Evolutionary conservation across 1,140 invertebrate genomes (phyloP).

Genomic region (Tetramorium simillimum): DNA sequence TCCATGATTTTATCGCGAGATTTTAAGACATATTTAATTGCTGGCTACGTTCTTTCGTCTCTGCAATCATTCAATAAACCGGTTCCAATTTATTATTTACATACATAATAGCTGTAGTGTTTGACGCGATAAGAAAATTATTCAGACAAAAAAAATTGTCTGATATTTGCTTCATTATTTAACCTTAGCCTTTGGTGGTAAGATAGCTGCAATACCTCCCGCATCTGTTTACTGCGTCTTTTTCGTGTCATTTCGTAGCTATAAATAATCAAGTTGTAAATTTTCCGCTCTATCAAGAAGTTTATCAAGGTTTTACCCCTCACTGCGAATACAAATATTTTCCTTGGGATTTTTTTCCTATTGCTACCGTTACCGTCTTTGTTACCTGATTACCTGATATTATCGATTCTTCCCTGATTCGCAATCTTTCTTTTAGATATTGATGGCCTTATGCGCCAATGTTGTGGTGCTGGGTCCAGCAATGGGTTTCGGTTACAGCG

Average conservation of each 20-base stretch:
- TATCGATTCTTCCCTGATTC: neutral
- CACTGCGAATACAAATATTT: neutral
- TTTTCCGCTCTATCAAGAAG: neutral
- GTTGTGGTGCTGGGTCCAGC: slow-evolving; percentile 83
- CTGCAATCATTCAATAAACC: slow-evolving; percentile 41
- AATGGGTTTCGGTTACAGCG: slow-evolving; percentile 85
- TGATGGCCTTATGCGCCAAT: slow-evolving; percentile 81
- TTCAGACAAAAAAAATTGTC: slow-evolving; percentile 1
- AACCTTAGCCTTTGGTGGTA: neutral
- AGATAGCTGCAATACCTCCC: neutral
- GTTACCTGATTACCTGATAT: neutral
- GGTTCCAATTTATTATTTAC: slow-evolving; percentile 59
- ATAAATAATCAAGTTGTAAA: slow-evolving; percentile 20
- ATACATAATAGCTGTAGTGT: neutral
- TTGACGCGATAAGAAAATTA: slow-evolving; percentile 28
- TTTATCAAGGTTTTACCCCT: neutral
- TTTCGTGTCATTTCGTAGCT: neutral
- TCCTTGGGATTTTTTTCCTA: neutral
- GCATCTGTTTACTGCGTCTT: neutral
- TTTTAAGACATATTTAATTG: slow-evolving; percentile 64
- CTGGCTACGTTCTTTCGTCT: slow-evolving; percentile 12
- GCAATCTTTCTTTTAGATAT: slow-evolving; percentile 74
- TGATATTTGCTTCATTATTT: slow-evolving; percentile 2
- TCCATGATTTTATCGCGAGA: slow-evolving; percentile 15
- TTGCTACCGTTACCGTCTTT: neutral